Percentiles rank a stretch among this genome's conserved stretches.
phyloP scores from a whole-genome alignment of 2,888 invertebrate genomes.

The Athetis lepigone region DNA sequence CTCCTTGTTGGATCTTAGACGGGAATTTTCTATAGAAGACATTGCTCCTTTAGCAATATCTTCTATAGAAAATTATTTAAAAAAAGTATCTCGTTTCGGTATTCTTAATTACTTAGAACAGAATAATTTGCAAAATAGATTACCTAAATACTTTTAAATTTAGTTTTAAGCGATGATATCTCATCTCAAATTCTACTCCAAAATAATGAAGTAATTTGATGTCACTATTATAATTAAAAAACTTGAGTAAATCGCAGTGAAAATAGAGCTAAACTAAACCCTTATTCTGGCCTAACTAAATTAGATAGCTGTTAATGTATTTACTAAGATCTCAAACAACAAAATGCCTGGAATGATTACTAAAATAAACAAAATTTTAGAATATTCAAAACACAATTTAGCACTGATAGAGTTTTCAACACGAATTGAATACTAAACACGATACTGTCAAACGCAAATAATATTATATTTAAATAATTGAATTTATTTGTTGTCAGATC shows the following conservation, averaged over 20 bases:
- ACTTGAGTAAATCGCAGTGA: conserved; percentile 22
- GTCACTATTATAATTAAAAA: conserved; percentile 18
- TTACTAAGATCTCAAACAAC: not conserved
- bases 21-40: too few species aligned
- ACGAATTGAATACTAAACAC: too few species aligned
- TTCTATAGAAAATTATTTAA: too few species aligned
- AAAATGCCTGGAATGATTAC: not conserved
- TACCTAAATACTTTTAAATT: conserved; percentile 1
- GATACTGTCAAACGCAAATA: too few species aligned
- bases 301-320: conserved; percentile 29
- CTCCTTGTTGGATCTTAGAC: too few species aligned
- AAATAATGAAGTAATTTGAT: conserved; percentile 25
- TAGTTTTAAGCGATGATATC: not conserved
- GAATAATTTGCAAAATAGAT: not conserved
- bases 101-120: too few species aligned
- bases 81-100: too few species aligned
- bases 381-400: not conserved
- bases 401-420: not conserved
- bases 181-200: conserved; percentile 16
- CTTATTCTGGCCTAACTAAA: conserved; percentile 28
- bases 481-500: too few species aligned
- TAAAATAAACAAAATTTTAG: conserved; percentile 15
- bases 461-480: too few species aligned
- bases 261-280: conserved; percentile 11
- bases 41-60: too few species aligned